Base-by-base conservation (phyloP, 2,797 vertebrate genomes). In the Phylloscopus collybita region DNA sequence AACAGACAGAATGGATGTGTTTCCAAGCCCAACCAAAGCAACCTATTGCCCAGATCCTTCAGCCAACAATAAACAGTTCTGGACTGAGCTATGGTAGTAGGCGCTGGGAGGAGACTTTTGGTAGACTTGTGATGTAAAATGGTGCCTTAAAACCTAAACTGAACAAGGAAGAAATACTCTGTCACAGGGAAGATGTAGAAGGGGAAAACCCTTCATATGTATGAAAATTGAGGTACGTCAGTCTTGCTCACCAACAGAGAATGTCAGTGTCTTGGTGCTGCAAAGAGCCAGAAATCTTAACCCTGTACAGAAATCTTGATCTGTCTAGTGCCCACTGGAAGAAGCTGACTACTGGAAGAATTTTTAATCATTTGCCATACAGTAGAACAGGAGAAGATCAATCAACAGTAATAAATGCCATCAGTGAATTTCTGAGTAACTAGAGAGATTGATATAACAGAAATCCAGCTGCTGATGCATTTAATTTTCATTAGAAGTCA, bases 401-500 rank as follows among this genome's bases (percentile, higher is more conserved):
- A 25, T 57, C 23, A 64, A 32, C 47, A 49, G 15, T 25, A 75
- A 67, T 40, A 79, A 92, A 72, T 64, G 20, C 26, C 27, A 73
- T 47, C n/a, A 66, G 14, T 51, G 20, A 69, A 36, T 56, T 92
- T 79, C 56, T 54, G 40, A 79, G 44, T 32, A 81, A 53, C 44
- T 65, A 44, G 17, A 67, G 60, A 26, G 66, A 67, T 53, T 74
- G 34, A 60, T 23, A 13, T 6, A 75, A 64, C 26, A 76, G 44
- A 73, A 91, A 87, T 42, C 26, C 23, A 82, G 51, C 51, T 56
- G 64, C 49, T 54, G 51, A 79, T 6, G 12, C 32, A 65, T 78
- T 78, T 80, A n/a, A 10, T 79, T 93, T 84, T 90, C 40, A 79
- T 61, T 44, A 72, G 20, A 85, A 79, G 81, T 84, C 16, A 38